Evolutionary conservation across 2,113 vertebrate species (phyloP).

Genomic region (Girardinichthys multiradiatus): DNA sequence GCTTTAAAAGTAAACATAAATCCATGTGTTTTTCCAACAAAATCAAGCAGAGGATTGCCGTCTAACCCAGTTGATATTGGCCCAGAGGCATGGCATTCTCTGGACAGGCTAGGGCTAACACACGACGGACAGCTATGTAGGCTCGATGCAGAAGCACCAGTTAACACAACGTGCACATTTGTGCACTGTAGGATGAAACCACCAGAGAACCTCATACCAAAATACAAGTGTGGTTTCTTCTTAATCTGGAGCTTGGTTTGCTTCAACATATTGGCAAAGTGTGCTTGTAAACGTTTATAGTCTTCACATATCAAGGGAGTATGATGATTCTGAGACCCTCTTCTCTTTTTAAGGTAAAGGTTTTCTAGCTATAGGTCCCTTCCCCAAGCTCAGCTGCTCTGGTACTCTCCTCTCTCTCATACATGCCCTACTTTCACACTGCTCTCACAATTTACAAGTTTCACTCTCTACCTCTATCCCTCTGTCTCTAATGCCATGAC

Average conservation of each 20-base stretch:
- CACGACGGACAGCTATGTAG: not conserved
- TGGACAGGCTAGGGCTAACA: no score
- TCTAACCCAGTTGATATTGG: not conserved
- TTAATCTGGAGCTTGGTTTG: no score
- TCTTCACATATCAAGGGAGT: no score
- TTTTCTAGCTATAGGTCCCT: conserved; percentile 67
- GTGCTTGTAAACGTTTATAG: no score
- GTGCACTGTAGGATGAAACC: not conserved
- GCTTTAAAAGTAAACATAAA: not conserved
- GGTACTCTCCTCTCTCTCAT: conserved; percentile 57
- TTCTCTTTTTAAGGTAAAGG: not conserved
- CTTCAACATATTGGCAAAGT: no score
- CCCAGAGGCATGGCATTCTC: not conserved
- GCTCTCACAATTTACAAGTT: conserved; percentile 59
- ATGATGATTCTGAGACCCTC: no score
- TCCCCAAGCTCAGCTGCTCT: conserved; percentile 54
- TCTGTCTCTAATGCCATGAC: conserved; percentile 9
- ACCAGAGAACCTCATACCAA: no score
- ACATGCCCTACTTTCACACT: conserved; percentile 73
- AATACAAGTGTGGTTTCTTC: no score
- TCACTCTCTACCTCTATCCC: conserved; percentile 37
- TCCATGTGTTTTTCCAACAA: not conserved
- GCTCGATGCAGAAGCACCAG: not conserved
- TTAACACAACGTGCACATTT: not conserved
- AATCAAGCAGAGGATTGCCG: not conserved